Conservation (phyloP, 2,797 vertebrate species). For the Liparis tanakae region DNA sequence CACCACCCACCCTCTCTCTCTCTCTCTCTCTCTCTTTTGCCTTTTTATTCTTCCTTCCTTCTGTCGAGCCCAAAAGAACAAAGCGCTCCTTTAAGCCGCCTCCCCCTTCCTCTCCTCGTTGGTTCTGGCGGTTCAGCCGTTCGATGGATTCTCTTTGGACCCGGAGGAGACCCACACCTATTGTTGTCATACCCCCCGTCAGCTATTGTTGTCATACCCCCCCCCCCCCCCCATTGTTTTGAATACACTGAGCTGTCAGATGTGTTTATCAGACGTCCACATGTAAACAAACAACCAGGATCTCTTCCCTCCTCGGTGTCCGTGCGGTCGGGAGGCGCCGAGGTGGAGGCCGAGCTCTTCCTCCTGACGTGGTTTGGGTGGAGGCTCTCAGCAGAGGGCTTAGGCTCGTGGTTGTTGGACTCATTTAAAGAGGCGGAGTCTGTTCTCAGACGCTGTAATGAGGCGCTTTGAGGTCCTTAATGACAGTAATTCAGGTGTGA, state of each 20-base stretch:
- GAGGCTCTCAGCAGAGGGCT: constrained; percentile 20
- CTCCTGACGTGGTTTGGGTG: constrained; percentile 40
- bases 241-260: constrained; percentile 69
- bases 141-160: constrained; percentile 31
- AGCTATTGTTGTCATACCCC: constrained; percentile 66
- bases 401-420: constrained; percentile 23
- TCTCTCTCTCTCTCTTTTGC: too few relatives aligned
- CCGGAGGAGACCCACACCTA: too few relatives aligned
- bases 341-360: constrained; percentile 47
- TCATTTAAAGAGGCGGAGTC: constrained; percentile 8
- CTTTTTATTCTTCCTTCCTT: neutral
- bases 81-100: too few relatives aligned
- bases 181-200: too few relatives aligned
- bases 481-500: neutral
- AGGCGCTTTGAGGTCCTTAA: neutral
- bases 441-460: constrained; percentile 26
- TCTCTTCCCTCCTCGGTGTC: too few relatives aligned
- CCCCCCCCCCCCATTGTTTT: constrained; percentile 69
- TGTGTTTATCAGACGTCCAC: constrained; percentile 63
- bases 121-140: too few relatives aligned
- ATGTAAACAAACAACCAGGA: constrained; percentile 62
- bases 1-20: too few relatives aligned
- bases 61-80: neutral
- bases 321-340: constrained; percentile 47
- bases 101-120: neutral